A percentile compares a stretch with the other conserved stretches of the same genome.
Conservation (phyloP, 2,797 vertebrate genomes). For the Borostomias antarcticus region DNA sequence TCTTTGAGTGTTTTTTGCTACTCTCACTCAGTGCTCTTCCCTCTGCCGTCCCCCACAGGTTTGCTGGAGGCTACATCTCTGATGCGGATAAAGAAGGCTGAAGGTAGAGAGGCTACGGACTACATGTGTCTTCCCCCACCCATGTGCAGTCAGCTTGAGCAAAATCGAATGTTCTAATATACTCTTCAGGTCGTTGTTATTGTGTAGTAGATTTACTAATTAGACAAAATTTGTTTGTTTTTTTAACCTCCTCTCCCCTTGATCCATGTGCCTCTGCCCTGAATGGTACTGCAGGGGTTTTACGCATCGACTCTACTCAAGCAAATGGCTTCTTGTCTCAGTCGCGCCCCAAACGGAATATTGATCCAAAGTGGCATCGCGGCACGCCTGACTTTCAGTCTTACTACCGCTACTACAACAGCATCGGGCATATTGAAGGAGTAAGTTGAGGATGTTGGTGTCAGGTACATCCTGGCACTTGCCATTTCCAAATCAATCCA, state of each 20-base stretch:
- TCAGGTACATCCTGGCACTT: too few relatives aligned
- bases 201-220: not conserved
- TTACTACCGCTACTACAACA: slow-evolving; percentile 80
- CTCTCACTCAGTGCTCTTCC: not conserved
- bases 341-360: slow-evolving; percentile 65
- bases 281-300: not conserved
- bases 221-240: not conserved
- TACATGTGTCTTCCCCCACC: not conserved
- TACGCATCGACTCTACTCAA: slow-evolving; percentile 60
- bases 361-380: slow-evolving; percentile 71
- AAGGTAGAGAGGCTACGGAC: slow-evolving; percentile 47
- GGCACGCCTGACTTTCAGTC: slow-evolving; percentile 75
- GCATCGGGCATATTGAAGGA: slow-evolving; percentile 78
- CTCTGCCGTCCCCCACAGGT: slow-evolving; percentile 41
- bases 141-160: not conserved
- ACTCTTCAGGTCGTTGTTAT: not conserved
- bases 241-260: not conserved
- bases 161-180: not conserved
- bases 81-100: slow-evolving; percentile 54
- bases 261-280: not conserved
- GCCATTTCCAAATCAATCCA: too few relatives aligned
- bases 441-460: slow-evolving; percentile 51
- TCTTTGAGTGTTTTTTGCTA: too few relatives aligned
- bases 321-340: slow-evolving; percentile 72
- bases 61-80: slow-evolving; percentile 66